Base-by-base conservation (phyloP, 2,888 invertebrate species). In the Ecliptopera silaceata region DNA sequence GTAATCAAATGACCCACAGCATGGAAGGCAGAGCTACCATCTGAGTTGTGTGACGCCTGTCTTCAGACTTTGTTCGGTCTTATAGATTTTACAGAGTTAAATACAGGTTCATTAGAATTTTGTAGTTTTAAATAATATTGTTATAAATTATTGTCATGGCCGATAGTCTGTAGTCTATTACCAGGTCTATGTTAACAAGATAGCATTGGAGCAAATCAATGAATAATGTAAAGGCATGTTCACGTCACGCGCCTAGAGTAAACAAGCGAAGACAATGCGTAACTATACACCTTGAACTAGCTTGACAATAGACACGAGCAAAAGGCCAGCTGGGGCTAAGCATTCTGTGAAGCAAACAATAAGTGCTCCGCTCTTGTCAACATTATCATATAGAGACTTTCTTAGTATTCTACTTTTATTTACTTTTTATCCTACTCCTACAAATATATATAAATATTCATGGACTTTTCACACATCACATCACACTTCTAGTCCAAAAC, bases 201-300 rank as follows among this genome's bases (percentile, higher is more conserved):
- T 51, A 42, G 11, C 41, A 41, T 15, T 26, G 31, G 20, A 15
- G 22, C 6, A 51, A 41, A 36, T 60, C 20, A 20, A 45, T 51
- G 42, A 32, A 51, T 18, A 56, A 52, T 47, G 39, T 52, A 48
- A 39, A 50, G 36, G 43, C n/a, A 52, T 32, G 43, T 17, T 48
- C 50, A 45, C 51, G 60, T 56, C 59, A 62, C 61, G 47, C 57
- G 55, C 46, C 57, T 61, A 59, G 68, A 61, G 75, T 74, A 79
- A 82, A 82, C 78, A 77, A 66, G 55, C 39, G 47, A 63, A 75
- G 70, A 82, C 80, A 82, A 82, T 79, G 72, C 71, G 64, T 62
- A 68, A 69, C 70, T 65, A 66, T 54, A 56, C 61, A 65, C 62
- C 58, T 66, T 59, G 56, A 59, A 56, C 60, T 46, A 55, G 55